Evolutionary conservation across 2,888 invertebrate species (phyloP).

Genomic region (Ichneumoninae sp.): DNA sequence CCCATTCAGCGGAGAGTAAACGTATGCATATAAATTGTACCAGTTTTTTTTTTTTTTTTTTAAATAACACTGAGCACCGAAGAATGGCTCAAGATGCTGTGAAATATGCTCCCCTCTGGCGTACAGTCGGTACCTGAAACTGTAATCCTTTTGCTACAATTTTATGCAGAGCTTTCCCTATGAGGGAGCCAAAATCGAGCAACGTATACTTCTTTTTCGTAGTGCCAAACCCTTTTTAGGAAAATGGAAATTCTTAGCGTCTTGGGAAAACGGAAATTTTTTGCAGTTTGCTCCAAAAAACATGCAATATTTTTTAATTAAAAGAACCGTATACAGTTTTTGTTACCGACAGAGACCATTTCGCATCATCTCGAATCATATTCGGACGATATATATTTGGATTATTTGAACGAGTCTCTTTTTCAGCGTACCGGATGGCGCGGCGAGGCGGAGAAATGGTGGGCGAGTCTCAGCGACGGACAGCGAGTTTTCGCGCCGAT

Average conservation of each 20-base stretch:
- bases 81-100: neutral
- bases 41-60: neutral
- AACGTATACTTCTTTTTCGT: too few species aligned
- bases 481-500: slow-evolving; percentile 93
- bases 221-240: too few species aligned
- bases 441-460: slow-evolving; percentile 86
- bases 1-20: slow-evolving; percentile 63
- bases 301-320: too few species aligned
- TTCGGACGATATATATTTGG: too few species aligned
- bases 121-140: neutral
- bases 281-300: too few species aligned
- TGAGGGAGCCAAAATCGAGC: too few species aligned
- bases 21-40: slow-evolving; percentile 68
- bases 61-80: neutral
- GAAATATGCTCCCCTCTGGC: neutral
- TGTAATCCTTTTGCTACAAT: neutral
- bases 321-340: too few species aligned
- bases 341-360: too few species aligned
- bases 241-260: too few species aligned
- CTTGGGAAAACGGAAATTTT: too few species aligned
- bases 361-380: too few species aligned
- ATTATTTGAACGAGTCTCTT: neutral
- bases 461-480: slow-evolving; percentile 90
- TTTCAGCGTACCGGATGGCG: slow-evolving; percentile 78
- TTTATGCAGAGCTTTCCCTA: too few species aligned